Base-by-base conservation (phyloP, 2,888 invertebrate genomes). In the Pseudococcus longispinus region DNA sequence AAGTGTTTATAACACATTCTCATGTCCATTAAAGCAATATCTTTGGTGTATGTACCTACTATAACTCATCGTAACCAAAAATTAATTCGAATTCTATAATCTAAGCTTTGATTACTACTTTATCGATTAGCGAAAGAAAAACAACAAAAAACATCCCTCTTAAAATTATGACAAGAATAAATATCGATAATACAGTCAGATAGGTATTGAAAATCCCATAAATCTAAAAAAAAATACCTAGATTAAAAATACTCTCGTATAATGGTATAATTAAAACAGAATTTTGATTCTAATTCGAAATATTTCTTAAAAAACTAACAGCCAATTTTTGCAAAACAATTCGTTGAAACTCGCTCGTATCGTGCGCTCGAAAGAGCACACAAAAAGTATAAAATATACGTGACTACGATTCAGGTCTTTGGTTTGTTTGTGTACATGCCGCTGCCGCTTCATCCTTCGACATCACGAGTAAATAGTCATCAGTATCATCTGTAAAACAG, bases 391-490 rank as follows among this genome's bases (percentile, higher is more conserved):
- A n/a, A 26, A 74, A 74, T 32, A 74, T 37, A 74, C 32, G 60
- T 65, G 65, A 84, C 84, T 84, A 84, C 60, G 51, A 51, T 51
- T 51, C 51, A n/a, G 18, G 70, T 85, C 85, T 85, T 85, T 85
- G 85, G 85, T 85, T 85, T 46, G 85, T 85, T 85, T 46, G n/a
- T 51, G 51, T 51, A 51, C n/a, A 51, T n/a, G 3, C 13, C 8
- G n/a, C 18, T n/a, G 51, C 51, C 44, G 15, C 51, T 51, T 51
- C 51, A 44, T n/a, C 44, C 11, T 77, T 46, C 80, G 20, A 15
- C 84, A 89, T 92, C 91, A 93, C 77, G 93, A 93, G 89, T 93
- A 93, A 88, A 93, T 93, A 6, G 93, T 93, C 93, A 93, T 93
- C 88, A 93, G 90, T 87, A 93, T 93, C 92, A 93, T 92, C 93